A percentile compares a stretch with the other conserved stretches of the same genome.
phyloP scores from a whole-genome alignment of 2,797 vertebrate genomes.

The Leptoclinus maculatus region DNA sequence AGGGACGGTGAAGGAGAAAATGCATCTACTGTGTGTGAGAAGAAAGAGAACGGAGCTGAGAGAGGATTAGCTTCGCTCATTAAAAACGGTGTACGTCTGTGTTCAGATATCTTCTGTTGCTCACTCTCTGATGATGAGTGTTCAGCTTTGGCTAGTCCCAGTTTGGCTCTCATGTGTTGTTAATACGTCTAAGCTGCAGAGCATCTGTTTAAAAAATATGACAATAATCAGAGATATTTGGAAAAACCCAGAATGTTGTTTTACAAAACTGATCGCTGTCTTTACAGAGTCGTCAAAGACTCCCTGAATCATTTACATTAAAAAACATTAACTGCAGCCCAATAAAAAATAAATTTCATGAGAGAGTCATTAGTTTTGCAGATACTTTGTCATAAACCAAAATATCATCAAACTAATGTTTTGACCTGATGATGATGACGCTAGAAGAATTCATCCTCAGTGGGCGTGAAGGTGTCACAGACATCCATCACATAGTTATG shows the following conservation, averaged over 20 bases:
- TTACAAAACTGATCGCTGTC: neutral
- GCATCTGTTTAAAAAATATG: neutral
- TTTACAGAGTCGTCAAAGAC: conserved; percentile 7
- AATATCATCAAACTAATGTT: neutral
- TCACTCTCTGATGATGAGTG: conserved; percentile 34
- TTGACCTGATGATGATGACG: neutral
- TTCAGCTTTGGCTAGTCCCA: conserved; percentile 9
- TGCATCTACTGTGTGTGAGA: conserved; percentile 6
- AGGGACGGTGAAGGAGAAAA: conserved; percentile 15
- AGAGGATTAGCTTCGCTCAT: conserved; percentile 21
- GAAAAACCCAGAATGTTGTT: neutral
- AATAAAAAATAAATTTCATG: neutral
- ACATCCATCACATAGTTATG: neutral
- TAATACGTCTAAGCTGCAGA: neutral
- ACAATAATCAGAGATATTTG: neutral
- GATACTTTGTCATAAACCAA: neutral
- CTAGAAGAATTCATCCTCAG: neutral
- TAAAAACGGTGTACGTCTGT: conserved; percentile 30
- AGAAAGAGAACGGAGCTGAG: neutral
- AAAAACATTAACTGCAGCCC: neutral
- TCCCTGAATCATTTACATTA: neutral
- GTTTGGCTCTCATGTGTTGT: neutral
- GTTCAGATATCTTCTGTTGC: conserved; percentile 34
- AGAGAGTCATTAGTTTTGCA: neutral
- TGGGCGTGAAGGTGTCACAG: too few species aligned